These are phyloP conservation scores for Tetrax tetrax DNA, from an alignment of 2,113 vertebrate genomes.

Conservation along the genomic window DNA sequence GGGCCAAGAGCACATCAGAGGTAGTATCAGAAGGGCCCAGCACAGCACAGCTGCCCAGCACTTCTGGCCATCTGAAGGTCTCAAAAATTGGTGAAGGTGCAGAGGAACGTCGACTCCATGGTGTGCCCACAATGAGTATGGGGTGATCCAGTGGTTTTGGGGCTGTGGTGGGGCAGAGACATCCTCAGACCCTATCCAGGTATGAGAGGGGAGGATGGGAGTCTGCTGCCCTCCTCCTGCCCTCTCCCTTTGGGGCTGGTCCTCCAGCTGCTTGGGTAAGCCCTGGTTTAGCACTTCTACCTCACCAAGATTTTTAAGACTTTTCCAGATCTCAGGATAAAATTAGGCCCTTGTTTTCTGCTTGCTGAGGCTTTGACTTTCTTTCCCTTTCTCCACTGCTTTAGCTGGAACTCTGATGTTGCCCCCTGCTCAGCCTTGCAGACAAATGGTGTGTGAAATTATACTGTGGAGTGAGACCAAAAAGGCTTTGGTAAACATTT, in stretches of 20 bases:
- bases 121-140: rapidly evolving
- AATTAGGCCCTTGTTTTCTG: background rate
- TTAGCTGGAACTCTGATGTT: background rate
- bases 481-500: background rate
- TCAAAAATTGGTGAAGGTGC: background rate
- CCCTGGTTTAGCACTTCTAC: background rate
- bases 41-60: background rate
- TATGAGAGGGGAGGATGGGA: background rate
- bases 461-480: background rate
- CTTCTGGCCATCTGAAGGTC: background rate
- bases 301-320: background rate
- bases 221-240: background rate
- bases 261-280: background rate
- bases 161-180: rapidly evolving
- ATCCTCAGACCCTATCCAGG: rapidly evolving
- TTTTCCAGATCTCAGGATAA: background rate
- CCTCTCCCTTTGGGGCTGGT: background rate
- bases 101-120: rapidly evolving
- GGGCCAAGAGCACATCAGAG: background rate
- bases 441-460: background rate
- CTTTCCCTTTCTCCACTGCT: background rate
- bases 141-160: background rate
- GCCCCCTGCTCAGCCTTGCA: background rate
- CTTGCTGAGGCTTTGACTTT: background rate
- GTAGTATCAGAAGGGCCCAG: too few relatives aligned